Base-by-base conservation (phyloP, 2,797 vertebrate species). In the Otolemur crassicaudatus region DNA sequence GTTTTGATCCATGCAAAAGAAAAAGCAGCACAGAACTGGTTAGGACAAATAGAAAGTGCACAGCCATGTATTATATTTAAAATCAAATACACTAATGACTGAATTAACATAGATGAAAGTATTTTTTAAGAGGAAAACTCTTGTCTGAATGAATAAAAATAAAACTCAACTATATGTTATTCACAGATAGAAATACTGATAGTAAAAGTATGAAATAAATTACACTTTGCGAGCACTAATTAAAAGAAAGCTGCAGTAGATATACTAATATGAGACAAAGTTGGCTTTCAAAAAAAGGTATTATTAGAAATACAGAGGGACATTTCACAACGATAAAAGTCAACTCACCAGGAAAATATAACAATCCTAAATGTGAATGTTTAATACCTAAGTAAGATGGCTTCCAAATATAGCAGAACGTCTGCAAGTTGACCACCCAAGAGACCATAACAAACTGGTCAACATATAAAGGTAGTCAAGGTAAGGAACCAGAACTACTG, bases 171-270 rank as follows among this genome's bases (percentile, higher is more conserved):
- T 72, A 29, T 29, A 37, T n/a, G 3, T 46, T 69, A 77, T 46
- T 80, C 87, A 80, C 23, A 80, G 22, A 76, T 12, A 83, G 56
- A 90, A 90, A 90, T 84, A 79, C 2, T 90, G 53, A 92, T 91
- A 96, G 65, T 83, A 94, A 83, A 86, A 95, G 58, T 92, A 80
- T 60, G 10, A 70, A 97, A 92, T 65, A 94, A 92, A 83, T 84
- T 27, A 70, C 49, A 79, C 16, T 77, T 87, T 73, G n/a, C 12
- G 91, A 91, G 81, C 58, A 67, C 69, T 69, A 49, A 90, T 87
- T 14, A 73, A 82, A 94, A 92, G 37, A 96, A 89, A 83, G 0
- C 63, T 46, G 49, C 25, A 11, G 40, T 17, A 82, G 17, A 27
- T 87, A 90, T 7, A 67, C 8, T 91, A 67, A 77, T 82, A 82